Base-by-base conservation (phyloP, 2,113 vertebrate genomes). In the Varanus komodoensis region DNA sequence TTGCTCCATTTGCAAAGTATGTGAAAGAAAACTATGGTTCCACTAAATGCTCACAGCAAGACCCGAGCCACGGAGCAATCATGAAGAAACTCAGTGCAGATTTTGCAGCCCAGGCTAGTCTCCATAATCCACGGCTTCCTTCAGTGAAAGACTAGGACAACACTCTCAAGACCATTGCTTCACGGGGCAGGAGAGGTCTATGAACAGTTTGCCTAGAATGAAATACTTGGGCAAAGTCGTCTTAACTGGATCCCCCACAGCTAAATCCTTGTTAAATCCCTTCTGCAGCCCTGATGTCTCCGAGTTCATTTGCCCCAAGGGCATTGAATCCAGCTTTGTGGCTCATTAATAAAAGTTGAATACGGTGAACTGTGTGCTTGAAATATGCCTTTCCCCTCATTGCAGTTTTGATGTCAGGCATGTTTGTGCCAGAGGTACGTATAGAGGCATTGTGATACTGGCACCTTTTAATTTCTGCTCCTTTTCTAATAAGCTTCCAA, bases 1-100 rank as follows among this genome's bases (percentile, higher is more conserved):
- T 98, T 15, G 96, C 98, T 21, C 89, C 89, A 0, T 89, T 89
- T 85, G 98, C 98, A 78, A 97, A 82, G 54, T 98, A 97, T 81
- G 98, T 98, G 87, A 98, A 98, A 89, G 97, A 98, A 79, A 97
- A 98, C 88, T 98, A 97, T 3, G 91, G 96, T 9, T 92, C 71
- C 0, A 94, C 90, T 0, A 97, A 97, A n/a, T 97, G 97, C 91
- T 94, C 95, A 73, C 94, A 98, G 6, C 34, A 61, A 3, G 97
- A 97, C 2, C 96, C 97, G 93, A 97, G 96, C 87, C 98, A 98
- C 0, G 97, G 93, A 0, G 98, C 98, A 1, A 96, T 98, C 67
- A 98, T 98, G 98, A 96, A 97, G 1, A 98, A 98, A 88, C 97
- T 98, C 25, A 98, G 98, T 12, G 94, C 93, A 0, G 97, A 98